Percentiles rank a stretch among this genome's conserved stretches.
phyloP scores from a whole-genome alignment of 2,888 invertebrate species.

The Argyresthia goedartella region DNA sequence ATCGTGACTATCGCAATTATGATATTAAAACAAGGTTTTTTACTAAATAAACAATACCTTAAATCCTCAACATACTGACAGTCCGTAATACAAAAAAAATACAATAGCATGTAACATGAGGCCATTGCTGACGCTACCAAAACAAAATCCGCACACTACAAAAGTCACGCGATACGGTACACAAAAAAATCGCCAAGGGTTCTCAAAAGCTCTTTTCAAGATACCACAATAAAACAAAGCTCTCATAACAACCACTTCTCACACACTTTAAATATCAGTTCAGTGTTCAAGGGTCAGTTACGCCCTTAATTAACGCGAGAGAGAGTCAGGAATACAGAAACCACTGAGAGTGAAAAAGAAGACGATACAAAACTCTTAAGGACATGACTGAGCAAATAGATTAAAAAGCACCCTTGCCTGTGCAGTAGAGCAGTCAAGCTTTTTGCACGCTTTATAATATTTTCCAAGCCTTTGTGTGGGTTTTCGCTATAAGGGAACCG shows the following conservation, averaged over 20 bases:
- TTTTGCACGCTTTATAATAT: constrained; percentile 43
- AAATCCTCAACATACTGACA: too few species aligned
- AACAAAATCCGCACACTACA: background rate
- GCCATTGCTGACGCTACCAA: background rate
- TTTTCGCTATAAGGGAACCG: constrained; percentile 36
- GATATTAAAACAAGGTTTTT: too few species aligned
- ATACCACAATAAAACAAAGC: constrained; percentile 40
- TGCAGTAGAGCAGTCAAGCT: constrained; percentile 42
- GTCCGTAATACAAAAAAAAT: too few species aligned
- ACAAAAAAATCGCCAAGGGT: constrained; percentile 26
- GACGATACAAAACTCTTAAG: constrained; percentile 7
- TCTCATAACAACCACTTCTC: constrained; percentile 54
- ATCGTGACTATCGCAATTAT: too few species aligned
- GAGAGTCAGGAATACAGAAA: constrained; percentile 21
- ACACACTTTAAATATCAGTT: constrained; percentile 41
- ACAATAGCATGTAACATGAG: background rate
- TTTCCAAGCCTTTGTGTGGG: constrained; percentile 15
- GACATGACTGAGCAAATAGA: constrained; percentile 10
- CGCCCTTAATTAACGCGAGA: constrained; percentile 52
- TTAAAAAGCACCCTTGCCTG: constrained; percentile 42
- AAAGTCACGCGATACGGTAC: background rate
- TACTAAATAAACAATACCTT: too few species aligned
- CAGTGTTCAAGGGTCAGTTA: constrained; percentile 49
- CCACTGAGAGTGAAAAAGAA: constrained; percentile 24
- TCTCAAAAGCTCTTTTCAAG: constrained; percentile 24